These are phyloP conservation scores for Narcine bancroftii DNA, from an alignment of 2,113 vertebrate genomes.

Conservation along the genomic window DNA sequence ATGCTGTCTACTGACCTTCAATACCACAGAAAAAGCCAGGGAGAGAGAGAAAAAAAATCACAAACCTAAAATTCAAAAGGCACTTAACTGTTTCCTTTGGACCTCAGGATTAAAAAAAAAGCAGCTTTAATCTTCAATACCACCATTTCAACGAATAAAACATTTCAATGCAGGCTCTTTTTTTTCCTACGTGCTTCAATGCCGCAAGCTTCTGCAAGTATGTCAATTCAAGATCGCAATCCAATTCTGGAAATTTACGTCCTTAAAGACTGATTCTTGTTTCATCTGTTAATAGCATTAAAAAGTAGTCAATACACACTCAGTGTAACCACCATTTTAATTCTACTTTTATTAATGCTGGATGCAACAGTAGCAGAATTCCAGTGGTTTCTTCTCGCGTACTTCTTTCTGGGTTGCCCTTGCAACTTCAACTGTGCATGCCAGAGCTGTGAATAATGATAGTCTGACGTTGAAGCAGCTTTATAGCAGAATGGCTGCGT, in stretches of 20 bases:
- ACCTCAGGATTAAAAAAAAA: conserved; percentile 48
- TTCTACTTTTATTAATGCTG: conserved; percentile 53
- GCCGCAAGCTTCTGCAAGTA: conserved; percentile 47
- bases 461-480: conserved; percentile 29
- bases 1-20: conserved; percentile 33
- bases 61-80: neutral
- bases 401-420: conserved; percentile 48
- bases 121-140: conserved; percentile 57
- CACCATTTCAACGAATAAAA: conserved; percentile 44
- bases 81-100: conserved; percentile 52
- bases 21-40: neutral
- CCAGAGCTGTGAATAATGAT: conserved; percentile 62
- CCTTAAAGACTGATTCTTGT: neutral
- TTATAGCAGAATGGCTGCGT: conserved; percentile 40
- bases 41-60: neutral
- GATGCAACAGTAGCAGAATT: conserved; percentile 47
- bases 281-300: neutral
- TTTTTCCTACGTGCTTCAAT: conserved; percentile 49
- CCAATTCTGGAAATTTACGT: neutral
- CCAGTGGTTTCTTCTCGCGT: conserved; percentile 58
- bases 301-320: neutral
- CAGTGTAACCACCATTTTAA: conserved; percentile 48
- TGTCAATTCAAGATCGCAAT: conserved; percentile 43
- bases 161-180: conserved; percentile 44
- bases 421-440: conserved; percentile 47